A percentile compares a stretch with the other conserved stretches of the same genome.
These are phyloP conservation scores for Tineola bisselliella DNA, from an alignment of 2,888 invertebrate species.

Conservation along the genomic window DNA sequence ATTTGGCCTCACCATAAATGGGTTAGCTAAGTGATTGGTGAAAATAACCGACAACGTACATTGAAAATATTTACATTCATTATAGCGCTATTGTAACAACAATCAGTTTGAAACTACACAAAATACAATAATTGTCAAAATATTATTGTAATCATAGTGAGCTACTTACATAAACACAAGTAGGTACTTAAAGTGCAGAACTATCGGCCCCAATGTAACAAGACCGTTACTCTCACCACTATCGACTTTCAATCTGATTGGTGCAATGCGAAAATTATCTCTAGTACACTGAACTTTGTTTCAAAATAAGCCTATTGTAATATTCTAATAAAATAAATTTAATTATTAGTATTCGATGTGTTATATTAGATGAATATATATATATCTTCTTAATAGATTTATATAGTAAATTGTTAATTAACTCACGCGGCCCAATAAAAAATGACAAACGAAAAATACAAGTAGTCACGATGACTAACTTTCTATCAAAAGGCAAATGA, in stretches of 20 bases:
- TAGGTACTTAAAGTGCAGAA: background rate
- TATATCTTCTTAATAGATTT: too few species aligned
- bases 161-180: background rate
- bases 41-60: too few species aligned
- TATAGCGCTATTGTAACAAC: background rate
- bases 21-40: too few species aligned
- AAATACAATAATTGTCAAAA: background rate
- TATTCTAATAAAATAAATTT: too few species aligned
- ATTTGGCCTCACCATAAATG: too few species aligned
- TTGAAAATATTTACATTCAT: too few species aligned
- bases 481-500: background rate
- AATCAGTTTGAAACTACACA: background rate
- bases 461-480: background rate
- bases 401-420: too few species aligned
- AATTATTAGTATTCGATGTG: too few species aligned
- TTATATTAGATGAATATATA: too few species aligned
- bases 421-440: background rate
- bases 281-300: conserved; percentile 18
- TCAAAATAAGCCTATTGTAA: background rate
- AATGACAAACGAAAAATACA: background rate
- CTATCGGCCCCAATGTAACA: conserved; percentile 38
- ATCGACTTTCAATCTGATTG: conserved; percentile 56
- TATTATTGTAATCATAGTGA: background rate
- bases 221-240: conserved; percentile 54
- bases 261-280: conserved; percentile 62